phyloP scores from a whole-genome alignment of 2,113 vertebrate genomes.

The Oceanodroma tethys region DNA sequence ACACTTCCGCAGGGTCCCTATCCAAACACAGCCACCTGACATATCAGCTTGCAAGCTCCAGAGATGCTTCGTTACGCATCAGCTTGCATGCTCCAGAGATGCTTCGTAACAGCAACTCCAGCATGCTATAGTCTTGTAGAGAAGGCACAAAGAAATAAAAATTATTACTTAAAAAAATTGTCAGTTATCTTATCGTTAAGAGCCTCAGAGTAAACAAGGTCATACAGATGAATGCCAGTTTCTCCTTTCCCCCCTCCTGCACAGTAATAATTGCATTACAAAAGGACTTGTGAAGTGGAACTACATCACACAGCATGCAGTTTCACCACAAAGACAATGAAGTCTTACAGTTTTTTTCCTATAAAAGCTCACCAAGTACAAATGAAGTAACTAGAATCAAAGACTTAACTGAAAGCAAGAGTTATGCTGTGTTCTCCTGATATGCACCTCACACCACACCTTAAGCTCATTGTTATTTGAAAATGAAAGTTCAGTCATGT shows the following conservation, averaged over 20 bases:
- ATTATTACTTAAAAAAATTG: not conserved
- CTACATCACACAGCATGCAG: not conserved
- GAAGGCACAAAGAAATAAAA: not conserved
- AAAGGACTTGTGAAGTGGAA: not conserved
- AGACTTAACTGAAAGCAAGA: not conserved
- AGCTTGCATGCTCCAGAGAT: not conserved
- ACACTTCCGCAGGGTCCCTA: no score
- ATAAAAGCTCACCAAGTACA: not conserved
- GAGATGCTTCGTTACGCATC: not conserved
- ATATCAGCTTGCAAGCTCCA: not conserved
- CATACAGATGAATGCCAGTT: not conserved
- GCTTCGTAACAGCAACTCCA: not conserved
- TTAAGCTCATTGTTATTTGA: not conserved
- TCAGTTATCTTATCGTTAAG: not conserved
- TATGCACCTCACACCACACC: not conserved
- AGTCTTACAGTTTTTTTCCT: no score
- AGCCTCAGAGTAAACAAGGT: not conserved
- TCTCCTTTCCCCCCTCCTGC: not conserved
- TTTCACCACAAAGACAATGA: not conserved
- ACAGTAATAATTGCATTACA: not conserved
- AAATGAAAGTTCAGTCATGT: not conserved
- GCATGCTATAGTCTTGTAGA: accelerated
- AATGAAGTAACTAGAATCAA: not conserved
- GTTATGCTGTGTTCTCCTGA: not conserved
- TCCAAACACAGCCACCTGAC: not conserved